phyloP scores from a whole-genome alignment of 2,888 invertebrate species.

The Drosophila acutilabella region DNA sequence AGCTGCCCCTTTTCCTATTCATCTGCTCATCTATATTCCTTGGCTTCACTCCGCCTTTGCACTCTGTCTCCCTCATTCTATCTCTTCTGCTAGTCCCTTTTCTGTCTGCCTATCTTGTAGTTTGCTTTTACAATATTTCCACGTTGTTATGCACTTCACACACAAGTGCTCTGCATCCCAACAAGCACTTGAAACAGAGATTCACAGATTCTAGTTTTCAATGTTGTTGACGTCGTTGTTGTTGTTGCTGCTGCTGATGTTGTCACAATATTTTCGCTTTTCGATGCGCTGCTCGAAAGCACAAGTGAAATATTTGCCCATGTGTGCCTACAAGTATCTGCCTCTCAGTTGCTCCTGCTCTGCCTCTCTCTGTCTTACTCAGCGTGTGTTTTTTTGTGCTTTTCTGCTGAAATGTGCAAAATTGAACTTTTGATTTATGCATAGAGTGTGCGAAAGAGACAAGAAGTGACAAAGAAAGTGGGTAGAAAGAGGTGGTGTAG shows the following conservation, averaged over 20 bases:
- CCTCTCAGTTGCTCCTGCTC: not conserved
- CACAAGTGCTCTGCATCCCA: conserved; percentile 63
- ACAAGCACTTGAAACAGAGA: conserved; percentile 60
- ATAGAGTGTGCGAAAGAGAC: conserved; percentile 21
- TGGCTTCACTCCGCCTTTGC: not conserved
- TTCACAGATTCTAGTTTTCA: conserved; percentile 37
- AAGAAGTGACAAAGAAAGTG: not conserved
- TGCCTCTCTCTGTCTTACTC: conserved; percentile 1
- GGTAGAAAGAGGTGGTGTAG: not conserved
- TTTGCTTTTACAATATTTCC: conserved; percentile 76
- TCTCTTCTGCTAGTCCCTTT: conserved; percentile 8
- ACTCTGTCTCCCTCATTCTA: not conserved
- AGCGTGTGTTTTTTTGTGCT: conserved; percentile 20
- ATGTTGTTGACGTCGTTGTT: conserved; percentile 22
- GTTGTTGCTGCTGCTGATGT: conserved; percentile 46
- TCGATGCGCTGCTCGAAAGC: conserved; percentile 77
- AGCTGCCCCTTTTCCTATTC: too few relatives aligned
- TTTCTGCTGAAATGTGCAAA: conserved; percentile 60
- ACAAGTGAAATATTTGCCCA: conserved; percentile 78
- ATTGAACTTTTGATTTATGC: conserved; percentile 78
- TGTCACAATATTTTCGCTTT: conserved; percentile 81
- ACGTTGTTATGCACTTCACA: conserved; percentile 79
- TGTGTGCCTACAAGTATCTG: conserved; percentile 41
- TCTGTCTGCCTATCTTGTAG: conserved; percentile 48
- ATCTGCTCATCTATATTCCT: not conserved